These are phyloP conservation scores for Palythoa grandis DNA, from an alignment of 92 coral and sea anemone species.

Conservation along the genomic window DNA sequence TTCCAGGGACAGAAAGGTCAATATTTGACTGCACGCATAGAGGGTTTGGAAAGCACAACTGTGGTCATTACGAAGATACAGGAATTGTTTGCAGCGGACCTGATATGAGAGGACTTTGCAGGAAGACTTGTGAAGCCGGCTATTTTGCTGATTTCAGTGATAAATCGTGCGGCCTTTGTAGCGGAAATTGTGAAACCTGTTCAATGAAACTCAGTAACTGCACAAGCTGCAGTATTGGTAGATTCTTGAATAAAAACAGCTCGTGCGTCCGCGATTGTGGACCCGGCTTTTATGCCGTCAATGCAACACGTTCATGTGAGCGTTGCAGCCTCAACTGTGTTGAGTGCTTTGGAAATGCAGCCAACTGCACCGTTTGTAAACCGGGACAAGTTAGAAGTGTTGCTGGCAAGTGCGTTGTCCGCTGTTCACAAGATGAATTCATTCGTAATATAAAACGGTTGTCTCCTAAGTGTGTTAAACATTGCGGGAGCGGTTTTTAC, in stretches of 20 bases:
- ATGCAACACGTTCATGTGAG: conserved; percentile 47
- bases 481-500: conserved; percentile 19
- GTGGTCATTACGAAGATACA: conserved; percentile 83
- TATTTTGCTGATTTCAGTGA: conserved; percentile 18
- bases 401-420: conserved; percentile 36
- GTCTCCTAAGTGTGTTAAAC: conserved; percentile 19
- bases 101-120: conserved; percentile 47
- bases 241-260: conserved; percentile 36
- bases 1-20: conserved; percentile 66
- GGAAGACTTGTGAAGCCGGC: conserved; percentile 2
- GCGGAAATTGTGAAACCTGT: conserved; percentile 69
- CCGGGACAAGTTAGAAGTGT: conserved; percentile 25
- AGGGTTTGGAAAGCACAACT: conserved; percentile 80
- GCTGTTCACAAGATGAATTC: conserved; percentile 32
- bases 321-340: conserved; percentile 52
- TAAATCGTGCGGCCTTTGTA: conserved; percentile 62
- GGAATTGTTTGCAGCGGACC: conserved; percentile 85
- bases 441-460: neutral
- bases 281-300: conserved; percentile 61
- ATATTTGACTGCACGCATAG: conserved; percentile 63
- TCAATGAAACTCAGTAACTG: conserved; percentile 56
- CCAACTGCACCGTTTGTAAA: conserved; percentile 64
- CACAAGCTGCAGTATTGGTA: conserved; percentile 50
- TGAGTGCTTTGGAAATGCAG: conserved; percentile 52
- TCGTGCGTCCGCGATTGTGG: conserved; percentile 71